phyloP scores from a whole-genome alignment of 2,797 vertebrate species.

The Poeciliopsis presidionis region DNA sequence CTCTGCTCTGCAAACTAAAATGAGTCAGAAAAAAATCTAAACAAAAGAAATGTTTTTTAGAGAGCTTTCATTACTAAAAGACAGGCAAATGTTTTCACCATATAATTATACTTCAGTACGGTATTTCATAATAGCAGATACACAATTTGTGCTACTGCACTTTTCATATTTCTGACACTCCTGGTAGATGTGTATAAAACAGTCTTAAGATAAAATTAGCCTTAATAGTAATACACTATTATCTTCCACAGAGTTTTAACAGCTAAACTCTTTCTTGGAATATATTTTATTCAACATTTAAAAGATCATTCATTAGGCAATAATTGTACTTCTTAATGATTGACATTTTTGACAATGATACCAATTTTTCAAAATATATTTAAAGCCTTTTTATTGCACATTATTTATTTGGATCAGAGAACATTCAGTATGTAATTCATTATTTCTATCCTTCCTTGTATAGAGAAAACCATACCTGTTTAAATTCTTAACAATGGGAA shows the following conservation, averaged over 20 bases:
- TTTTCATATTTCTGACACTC: not conserved
- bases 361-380: too few species aligned
- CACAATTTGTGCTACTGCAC: not conserved
- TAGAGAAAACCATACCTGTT: not conserved
- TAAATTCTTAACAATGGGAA: not conserved
- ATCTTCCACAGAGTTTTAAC: too few species aligned
- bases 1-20: not conserved
- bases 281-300: not conserved
- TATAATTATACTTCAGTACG: not conserved
- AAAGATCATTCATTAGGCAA: too few species aligned
- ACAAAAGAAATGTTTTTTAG: slow-evolving; percentile 10
- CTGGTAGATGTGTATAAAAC: not conserved
- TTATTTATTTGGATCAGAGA: not conserved
- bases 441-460: not conserved
- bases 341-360: not conserved
- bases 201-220: not conserved
- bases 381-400: not conserved
- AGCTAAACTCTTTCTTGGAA: not conserved
- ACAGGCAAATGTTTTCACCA: not conserved
- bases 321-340: not conserved
- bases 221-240: not conserved
- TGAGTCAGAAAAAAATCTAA: not conserved
- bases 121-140: not conserved
- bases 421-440: not conserved
- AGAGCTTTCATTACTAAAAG: not conserved